These are phyloP conservation scores for Mimachlamys varia DNA, from an alignment of 2,888 invertebrate species.

Conservation along the genomic window DNA sequence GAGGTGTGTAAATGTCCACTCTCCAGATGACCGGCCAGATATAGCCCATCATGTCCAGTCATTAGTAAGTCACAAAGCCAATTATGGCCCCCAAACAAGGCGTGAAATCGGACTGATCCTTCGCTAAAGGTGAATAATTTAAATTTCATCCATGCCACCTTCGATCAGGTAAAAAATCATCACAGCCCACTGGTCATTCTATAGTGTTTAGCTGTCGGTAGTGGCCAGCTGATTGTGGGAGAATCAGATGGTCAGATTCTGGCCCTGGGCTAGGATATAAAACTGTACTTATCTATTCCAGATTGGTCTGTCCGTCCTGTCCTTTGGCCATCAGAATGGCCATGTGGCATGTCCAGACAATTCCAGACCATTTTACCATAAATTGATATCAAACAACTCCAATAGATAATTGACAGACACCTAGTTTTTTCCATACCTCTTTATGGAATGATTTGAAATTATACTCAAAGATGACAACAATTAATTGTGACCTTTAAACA, in stretches of 20 bases:
- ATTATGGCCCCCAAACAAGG: constrained; percentile 2
- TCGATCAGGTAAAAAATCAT: constrained; percentile 11
- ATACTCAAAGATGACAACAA: no score
- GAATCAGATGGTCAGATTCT: not conserved
- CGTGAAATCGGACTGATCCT: constrained; percentile 2
- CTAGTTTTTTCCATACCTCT: no score
- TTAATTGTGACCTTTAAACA: no score
- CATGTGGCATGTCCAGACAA: not conserved
- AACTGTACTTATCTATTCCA: not conserved
- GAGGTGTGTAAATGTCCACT: constrained; percentile 16
- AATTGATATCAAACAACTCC: not conserved
- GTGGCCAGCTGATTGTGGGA: not conserved
- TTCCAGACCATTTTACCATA: not conserved
- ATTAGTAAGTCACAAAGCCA: constrained; percentile 13
- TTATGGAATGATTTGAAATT: no score
- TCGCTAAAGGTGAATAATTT: not conserved
- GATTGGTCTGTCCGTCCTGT: not conserved
- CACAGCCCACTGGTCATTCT: not conserved
- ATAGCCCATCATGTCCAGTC: not conserved
- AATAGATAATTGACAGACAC: no score
- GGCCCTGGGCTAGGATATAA: not conserved
- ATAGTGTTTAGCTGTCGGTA: not conserved
- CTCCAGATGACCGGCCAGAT: not conserved
- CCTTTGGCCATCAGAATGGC: not conserved
- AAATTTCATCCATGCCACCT: not conserved